Percentiles rank a stretch among this genome's conserved stretches.
phyloP scores from a whole-genome alignment of 1,140 invertebrate genomes.

The Tyrophagus putrescentiae region DNA sequence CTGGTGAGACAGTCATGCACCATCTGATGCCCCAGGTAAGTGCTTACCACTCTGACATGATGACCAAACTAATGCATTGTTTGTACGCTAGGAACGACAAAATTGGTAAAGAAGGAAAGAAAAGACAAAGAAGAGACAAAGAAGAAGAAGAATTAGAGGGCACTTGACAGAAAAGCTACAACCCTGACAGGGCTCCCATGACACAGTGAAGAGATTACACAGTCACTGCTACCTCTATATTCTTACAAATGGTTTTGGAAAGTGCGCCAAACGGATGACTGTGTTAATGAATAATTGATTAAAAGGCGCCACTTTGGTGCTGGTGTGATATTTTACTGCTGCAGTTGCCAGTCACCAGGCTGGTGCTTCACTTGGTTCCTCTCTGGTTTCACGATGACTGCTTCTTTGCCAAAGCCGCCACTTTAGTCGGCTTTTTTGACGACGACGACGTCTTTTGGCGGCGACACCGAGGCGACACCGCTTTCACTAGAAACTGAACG shows the following conservation, averaged over 20 bases:
- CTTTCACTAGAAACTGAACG: no score
- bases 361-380: no score
- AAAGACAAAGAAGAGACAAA: no score
- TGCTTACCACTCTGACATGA: not conserved
- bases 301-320: not conserved
- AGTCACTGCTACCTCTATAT: no score
- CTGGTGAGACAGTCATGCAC: not conserved
- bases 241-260: no score
- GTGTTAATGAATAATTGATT: slow-evolving; percentile 2
- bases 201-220: no score
- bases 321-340: not conserved
- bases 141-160: not conserved
- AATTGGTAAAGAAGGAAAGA: no score
- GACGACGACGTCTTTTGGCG: not conserved
- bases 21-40: not conserved
- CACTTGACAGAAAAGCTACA: not conserved
- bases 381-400: no score
- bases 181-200: not conserved
- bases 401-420: no score
- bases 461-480: not conserved
- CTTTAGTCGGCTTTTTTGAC: not conserved
- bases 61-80: not conserved
- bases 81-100: not conserved
- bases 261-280: not conserved
- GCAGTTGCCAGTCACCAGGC: no score